Base-by-base conservation (phyloP, 2,888 invertebrate species). In the Chaetoderma sp. region DNA sequence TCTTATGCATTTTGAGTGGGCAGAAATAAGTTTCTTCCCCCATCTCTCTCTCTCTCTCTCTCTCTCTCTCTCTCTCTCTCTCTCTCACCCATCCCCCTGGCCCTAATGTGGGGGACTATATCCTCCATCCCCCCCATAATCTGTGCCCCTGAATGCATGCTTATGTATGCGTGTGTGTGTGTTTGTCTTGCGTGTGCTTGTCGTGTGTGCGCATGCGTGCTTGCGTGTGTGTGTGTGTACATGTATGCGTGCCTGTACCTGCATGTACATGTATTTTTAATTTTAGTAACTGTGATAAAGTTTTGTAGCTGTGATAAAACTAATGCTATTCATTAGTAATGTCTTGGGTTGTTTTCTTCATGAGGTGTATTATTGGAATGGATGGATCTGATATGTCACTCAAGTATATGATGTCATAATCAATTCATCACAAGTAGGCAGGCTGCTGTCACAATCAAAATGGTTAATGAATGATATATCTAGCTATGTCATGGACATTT, bases 31-130 rank as follows among this genome's bases (percentile, higher is more conserved):
- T 13, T 33, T 25, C 21, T 23, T 23, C 33, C 27, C 44, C 42
- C 27, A 39, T 57, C 57, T 57, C 57, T 57, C 57, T 57, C 57
- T 57, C 57, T 57, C 57, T 57, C 57, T 56, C 56, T 56, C 56
- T 56, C 56, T 56, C 56, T 56, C 56, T 56, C 56, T 56, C 56
- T 56, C 56, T 56, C 56, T 56, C 56, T 57, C 57, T 57, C 57
- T 57, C 57, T 57, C 42, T 57, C 25, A 27, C 42, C 25, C 36
- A 13, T 18, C 6, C 57, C 8, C 3, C 16, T 44, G 21, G 63
- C 55, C 59, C 60, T 45, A 63, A 63, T 28, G 59, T 49, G 21
- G 28, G 55, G 54, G 50, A 27, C 27, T 30, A 50, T 50, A 30
- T 50, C n/a, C 6, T n/a, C 27, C 10, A 27, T 28, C 50, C 27